Evolutionary conservation across 2,888 invertebrate genomes (phyloP).

Genomic region (Cybosia mesomella): DNA sequence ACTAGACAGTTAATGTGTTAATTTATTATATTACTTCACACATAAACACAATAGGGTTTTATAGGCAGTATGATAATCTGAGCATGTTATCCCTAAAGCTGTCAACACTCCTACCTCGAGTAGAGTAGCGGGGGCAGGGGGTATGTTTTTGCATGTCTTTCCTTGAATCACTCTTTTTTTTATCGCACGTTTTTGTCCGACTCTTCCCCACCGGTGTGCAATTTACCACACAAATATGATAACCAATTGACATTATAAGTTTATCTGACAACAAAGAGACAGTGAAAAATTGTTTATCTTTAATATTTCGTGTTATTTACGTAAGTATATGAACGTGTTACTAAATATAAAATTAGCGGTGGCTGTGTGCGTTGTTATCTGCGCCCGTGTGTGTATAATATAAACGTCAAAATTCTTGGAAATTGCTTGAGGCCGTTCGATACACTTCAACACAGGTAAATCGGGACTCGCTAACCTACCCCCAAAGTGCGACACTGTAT

Average conservation of each 20-base stretch:
- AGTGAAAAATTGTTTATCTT: slow-evolving; percentile 30
- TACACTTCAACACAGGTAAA: slow-evolving; percentile 45
- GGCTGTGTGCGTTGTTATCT: slow-evolving; percentile 56
- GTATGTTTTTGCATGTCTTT: slow-evolving; percentile 59
- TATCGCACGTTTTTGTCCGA: slow-evolving; percentile 46
- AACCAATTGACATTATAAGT: slow-evolving; percentile 29
- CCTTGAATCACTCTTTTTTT: slow-evolving; percentile 58
- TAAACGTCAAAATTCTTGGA: slow-evolving; percentile 77
- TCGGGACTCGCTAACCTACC: slow-evolving; percentile 28
- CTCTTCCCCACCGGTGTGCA: slow-evolving; percentile 42
- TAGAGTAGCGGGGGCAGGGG: slow-evolving; percentile 26
- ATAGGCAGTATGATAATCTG: slow-evolving; percentile 14
- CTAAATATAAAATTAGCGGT: slow-evolving; percentile 73
- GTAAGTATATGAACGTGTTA: slow-evolving; percentile 54
- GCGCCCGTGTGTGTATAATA: slow-evolving; percentile 59
- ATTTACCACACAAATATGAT: slow-evolving; percentile 39
- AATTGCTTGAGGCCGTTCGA: slow-evolving; percentile 63
- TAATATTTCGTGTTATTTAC: slow-evolving; percentile 28
- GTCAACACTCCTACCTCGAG: slow-evolving; percentile 44
- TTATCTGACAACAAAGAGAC: slow-evolving; percentile 41
- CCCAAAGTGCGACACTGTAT: slow-evolving; percentile 13
- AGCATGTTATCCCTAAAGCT: slow-evolving; percentile 45
- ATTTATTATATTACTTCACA: no score
- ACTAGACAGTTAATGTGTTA: no score
- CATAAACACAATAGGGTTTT: neutral